phyloP scores from a whole-genome alignment of 2,888 invertebrate genomes.

The Hybos culiciformis region DNA sequence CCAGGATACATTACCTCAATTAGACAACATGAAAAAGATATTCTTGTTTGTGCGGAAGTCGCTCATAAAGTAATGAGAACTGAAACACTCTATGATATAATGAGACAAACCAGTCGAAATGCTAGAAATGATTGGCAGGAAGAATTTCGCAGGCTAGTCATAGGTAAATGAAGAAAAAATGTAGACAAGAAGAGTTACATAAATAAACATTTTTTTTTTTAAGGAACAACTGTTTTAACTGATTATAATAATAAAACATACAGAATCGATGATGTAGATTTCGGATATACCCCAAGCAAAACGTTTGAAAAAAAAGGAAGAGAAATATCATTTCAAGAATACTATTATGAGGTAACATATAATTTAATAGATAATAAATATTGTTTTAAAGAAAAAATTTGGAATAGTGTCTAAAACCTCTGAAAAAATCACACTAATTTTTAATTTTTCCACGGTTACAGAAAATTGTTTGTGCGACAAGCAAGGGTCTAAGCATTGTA shows the following conservation, averaged over 20 bases:
- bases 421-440: too few species aligned
- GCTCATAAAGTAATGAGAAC: slow-evolving; percentile 71
- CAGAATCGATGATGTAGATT: slow-evolving; percentile 61
- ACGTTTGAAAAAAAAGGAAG: slow-evolving; percentile 50
- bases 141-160: slow-evolving; percentile 40
- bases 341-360: slow-evolving; percentile 43
- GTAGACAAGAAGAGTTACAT: too few species aligned
- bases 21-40: slow-evolving; percentile 60
- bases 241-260: slow-evolving; percentile 54
- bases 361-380: neutral
- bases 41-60: slow-evolving; percentile 68
- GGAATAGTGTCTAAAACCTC: too few species aligned
- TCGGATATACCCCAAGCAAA: slow-evolving; percentile 42
- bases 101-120: slow-evolving; percentile 34
- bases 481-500: too few species aligned
- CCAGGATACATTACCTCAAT: slow-evolving; percentile 76
- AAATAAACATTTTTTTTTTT: neutral
- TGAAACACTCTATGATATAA: slow-evolving; percentile 56
- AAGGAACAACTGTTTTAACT: slow-evolving; percentile 46
- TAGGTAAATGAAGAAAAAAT: slow-evolving; percentile 29
- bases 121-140: slow-evolving; percentile 39
- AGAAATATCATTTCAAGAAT: slow-evolving; percentile 47
- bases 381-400: too few species aligned
- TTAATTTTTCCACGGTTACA: too few species aligned
- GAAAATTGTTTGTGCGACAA: too few species aligned